phyloP scores from a whole-genome alignment of 2,113 vertebrate species.

The Catharus minimus region DNA sequence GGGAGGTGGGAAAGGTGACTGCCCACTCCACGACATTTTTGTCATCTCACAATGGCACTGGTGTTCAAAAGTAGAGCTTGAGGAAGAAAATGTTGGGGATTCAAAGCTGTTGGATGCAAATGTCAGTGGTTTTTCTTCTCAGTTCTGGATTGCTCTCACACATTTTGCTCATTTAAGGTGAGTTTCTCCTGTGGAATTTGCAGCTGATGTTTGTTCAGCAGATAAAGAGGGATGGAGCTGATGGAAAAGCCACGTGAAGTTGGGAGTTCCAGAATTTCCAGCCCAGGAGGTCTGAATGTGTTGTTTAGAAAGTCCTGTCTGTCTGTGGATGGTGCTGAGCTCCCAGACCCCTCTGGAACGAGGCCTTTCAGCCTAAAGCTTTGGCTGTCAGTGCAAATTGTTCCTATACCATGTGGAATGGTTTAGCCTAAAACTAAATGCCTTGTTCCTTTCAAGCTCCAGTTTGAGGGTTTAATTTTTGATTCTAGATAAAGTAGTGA shows the following conservation, averaged over 20 bases:
- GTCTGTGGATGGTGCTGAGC: background rate
- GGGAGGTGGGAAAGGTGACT: background rate
- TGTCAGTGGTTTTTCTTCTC: background rate
- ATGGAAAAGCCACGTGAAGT: background rate
- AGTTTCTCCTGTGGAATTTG: background rate
- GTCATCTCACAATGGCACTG: background rate
- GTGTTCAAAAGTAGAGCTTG: background rate
- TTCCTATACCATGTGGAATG: background rate
- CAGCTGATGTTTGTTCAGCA: background rate
- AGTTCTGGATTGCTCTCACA: background rate
- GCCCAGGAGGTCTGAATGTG: background rate
- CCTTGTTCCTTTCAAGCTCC: background rate
- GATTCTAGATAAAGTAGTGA: background rate
- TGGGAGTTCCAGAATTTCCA: background rate
- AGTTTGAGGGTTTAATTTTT: background rate
- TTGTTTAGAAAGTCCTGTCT: background rate
- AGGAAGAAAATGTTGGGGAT: background rate
- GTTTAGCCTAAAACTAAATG: background rate
- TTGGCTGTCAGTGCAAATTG: background rate
- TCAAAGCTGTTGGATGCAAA: background rate
- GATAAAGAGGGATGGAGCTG: background rate
- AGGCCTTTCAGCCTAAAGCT: background rate
- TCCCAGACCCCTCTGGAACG: background rate
- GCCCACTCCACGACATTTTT: fast-evolving
- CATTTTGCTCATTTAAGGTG: background rate